These are phyloP conservation scores for Hyperopisus bebe DNA, from an alignment of 2,113 vertebrate species.

Conservation along the genomic window DNA sequence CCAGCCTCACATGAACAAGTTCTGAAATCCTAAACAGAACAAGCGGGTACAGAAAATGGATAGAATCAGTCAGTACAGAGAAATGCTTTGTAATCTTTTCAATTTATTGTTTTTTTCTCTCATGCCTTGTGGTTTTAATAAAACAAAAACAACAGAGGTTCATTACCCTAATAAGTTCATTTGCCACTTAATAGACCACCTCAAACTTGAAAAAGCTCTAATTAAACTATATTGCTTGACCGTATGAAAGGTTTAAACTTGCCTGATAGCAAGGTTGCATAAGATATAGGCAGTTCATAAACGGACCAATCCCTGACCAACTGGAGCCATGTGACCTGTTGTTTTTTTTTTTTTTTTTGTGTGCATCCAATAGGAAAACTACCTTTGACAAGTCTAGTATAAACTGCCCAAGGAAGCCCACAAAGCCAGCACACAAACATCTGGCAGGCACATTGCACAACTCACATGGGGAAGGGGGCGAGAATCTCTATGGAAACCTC, in stretches of 20 bases:
- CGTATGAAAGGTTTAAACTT: background rate
- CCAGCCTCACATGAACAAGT: background rate
- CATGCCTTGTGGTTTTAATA: background rate
- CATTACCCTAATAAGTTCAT: background rate
- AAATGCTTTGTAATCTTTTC: background rate
- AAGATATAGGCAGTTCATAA: background rate
- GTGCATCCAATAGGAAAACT: background rate
- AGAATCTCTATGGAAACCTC: background rate
- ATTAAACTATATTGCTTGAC: background rate
- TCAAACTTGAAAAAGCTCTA: background rate
- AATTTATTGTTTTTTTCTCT: background rate
- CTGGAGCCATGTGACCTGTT: background rate
- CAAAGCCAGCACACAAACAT: background rate
- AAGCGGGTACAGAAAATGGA: background rate
- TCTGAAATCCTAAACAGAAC: background rate
- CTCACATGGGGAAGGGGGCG: background rate
- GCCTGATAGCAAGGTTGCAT: background rate
- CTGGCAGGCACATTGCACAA: background rate
- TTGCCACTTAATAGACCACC: background rate
- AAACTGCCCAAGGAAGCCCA: background rate
- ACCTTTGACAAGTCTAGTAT: background rate
- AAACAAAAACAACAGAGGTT: background rate
- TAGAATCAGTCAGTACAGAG: background rate
- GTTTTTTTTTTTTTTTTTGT: background rate
- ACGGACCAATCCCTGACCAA: background rate